phyloP scores from a whole-genome alignment of 2,888 invertebrate species.

The Capitulum mitella region DNA sequence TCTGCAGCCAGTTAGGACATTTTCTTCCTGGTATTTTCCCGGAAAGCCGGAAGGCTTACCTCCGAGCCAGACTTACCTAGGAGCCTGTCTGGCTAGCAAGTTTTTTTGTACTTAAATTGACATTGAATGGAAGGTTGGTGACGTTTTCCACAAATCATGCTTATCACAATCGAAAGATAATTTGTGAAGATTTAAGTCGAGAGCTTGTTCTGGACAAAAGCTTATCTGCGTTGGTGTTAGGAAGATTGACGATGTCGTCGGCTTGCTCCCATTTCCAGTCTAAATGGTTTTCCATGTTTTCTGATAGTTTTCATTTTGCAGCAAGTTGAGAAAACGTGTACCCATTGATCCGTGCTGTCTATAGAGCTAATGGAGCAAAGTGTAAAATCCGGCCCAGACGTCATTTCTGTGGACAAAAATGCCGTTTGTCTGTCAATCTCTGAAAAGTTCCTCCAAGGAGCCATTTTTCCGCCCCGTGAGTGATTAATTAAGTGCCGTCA shows the following conservation, averaged over 20 bases:
- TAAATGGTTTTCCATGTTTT: conserved; percentile 13
- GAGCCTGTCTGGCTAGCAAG: not conserved
- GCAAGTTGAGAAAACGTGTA: not conserved
- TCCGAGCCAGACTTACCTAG: too few relatives aligned
- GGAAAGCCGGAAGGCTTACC: not conserved
- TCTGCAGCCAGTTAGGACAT: too few relatives aligned
- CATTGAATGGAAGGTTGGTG: not conserved
- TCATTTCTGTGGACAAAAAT: not conserved
- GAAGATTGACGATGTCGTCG: not conserved
- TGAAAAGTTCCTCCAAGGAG: not conserved
- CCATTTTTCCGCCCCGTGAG: not conserved
- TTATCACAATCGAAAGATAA: not conserved
- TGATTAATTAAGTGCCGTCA: conserved; percentile 5
- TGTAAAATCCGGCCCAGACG: not conserved
- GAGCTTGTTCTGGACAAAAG: conserved; percentile 9
- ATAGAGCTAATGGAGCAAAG: not conserved
- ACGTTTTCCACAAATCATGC: not conserved
- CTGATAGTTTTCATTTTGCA: not conserved
- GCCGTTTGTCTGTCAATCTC: not conserved
- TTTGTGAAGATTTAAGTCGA: not conserved
- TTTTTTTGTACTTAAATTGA: not conserved
- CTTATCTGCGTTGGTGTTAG: not conserved
- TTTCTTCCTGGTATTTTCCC: not conserved
- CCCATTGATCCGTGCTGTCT: not conserved
- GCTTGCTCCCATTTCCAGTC: not conserved